Base-by-base conservation (phyloP, 2,113 vertebrate genomes). In the Pachypanchax playfairii region DNA sequence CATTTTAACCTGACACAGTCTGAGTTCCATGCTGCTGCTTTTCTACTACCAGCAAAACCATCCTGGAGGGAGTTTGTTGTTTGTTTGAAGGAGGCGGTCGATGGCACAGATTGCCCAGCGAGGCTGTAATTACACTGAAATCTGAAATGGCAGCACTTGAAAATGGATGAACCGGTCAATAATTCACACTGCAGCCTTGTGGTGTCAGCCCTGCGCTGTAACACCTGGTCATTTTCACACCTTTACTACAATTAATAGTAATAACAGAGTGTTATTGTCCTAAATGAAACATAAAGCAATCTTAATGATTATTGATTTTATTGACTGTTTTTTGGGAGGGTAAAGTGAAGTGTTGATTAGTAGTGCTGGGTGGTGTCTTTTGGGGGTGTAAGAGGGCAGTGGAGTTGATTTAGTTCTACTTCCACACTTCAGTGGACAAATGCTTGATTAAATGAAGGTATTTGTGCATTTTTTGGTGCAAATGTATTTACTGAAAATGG, bases 101-200 rank as follows among this genome's bases (percentile, higher is more conserved):
- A 85, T 71, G 80, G 82, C 82, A 84, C 87, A 85, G 82, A 77
- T 79, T 77, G 70, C 60, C 90, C 79, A 47, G 60, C 69, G 84
- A 82, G 91, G 72, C 86, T 91, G 79, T 92, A 92, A 92, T 94
- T 93, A 93, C 91, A 89, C 80, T n/a, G 77, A 83, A 93, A 92
- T 91, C 89, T 83, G 69, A 85, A 91, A 85, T 71, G 89, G 80
- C 92, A 90, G 89, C 79, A 80, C 18, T 78, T 86, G 80, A 70
- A 73, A 4, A 66, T 70, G 75, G 39, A 72, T 83, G 77, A 80
- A 76, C 72, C 79, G 85, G 89, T 94, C 85, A 84, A 88, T 92
- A 90, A 87, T 65, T 88, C 17, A 0, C 64, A 43, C 63, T 52
- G 66, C 73, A 80, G 70, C 75, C 82, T 59, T 60, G 67, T 57